These are phyloP conservation scores for Nysson spinosus DNA, from an alignment of 2,888 invertebrate genomes.

Conservation along the genomic window DNA sequence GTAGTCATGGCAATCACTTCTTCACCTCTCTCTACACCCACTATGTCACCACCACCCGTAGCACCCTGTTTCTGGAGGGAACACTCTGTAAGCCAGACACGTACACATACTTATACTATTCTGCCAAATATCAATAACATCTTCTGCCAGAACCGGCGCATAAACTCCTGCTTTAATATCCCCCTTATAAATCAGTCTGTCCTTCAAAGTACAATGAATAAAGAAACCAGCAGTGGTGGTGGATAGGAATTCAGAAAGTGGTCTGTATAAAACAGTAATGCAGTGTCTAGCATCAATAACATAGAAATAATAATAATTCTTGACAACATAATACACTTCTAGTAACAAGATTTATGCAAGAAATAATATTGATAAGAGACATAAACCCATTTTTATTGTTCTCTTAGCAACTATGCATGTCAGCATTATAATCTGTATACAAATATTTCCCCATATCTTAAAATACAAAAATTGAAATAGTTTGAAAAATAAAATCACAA, in stretches of 20 bases:
- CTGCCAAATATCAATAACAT: slow-evolving; percentile 69
- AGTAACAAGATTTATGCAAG: too few species aligned
- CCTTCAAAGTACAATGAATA: background rate
- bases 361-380: too few species aligned
- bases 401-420: too few species aligned
- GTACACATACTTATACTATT: slow-evolving; percentile 48
- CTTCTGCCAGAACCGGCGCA: slow-evolving; percentile 19
- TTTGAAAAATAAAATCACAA: too few species aligned
- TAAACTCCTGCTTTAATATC: background rate
- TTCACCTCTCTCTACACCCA: slow-evolving; percentile 69
- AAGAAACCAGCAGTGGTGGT: background rate
- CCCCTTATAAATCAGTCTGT: background rate
- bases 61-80: slow-evolving; percentile 66
- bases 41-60: slow-evolving; percentile 67
- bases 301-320: too few species aligned
- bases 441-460: too few species aligned
- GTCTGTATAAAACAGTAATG: too few species aligned
- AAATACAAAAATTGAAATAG: too few species aligned
- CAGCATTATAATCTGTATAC: too few species aligned
- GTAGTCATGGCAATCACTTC: slow-evolving; percentile 77
- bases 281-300: too few species aligned
- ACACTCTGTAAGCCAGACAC: slow-evolving; percentile 67
- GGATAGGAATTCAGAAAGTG: background rate
- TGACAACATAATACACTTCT: too few species aligned
- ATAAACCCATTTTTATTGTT: too few species aligned